These are phyloP conservation scores for Rhyacichthys aspro DNA, from an alignment of 2,797 vertebrate genomes.

Conservation along the genomic window DNA sequence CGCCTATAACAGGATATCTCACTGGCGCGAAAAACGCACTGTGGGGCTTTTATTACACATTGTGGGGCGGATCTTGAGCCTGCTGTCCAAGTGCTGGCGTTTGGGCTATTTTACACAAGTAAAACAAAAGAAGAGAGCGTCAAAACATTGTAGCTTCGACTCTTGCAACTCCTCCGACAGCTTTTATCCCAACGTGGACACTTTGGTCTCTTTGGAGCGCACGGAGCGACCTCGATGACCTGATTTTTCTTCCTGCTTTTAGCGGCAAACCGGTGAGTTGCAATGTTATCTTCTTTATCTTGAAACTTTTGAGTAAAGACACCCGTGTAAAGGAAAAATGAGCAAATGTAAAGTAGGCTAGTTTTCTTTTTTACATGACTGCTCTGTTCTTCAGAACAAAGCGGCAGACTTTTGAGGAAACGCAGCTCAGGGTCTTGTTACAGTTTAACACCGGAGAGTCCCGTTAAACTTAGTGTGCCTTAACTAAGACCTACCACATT, in stretches of 20 bases:
- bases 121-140: constrained; percentile 10
- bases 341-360: background rate
- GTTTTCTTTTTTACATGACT: constrained; percentile 14
- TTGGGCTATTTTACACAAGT: constrained; percentile 6
- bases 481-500: background rate
- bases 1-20: constrained; percentile 72
- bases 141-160: background rate
- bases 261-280: constrained; percentile 65
- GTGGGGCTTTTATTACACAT: constrained; percentile 56
- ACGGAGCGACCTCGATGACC: constrained; percentile 31
- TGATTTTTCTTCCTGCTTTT: constrained; percentile 24
- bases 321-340: background rate
- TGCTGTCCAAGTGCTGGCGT: constrained; percentile 18
- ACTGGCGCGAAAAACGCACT: constrained; percentile 81
- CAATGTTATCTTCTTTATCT: constrained; percentile 20
- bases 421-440: background rate
- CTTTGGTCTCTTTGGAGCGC: constrained; percentile 18
- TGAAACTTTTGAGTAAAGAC: constrained; percentile 44
- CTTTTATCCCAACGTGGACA: constrained; percentile 26
- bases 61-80: constrained; percentile 37
- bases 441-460: constrained; percentile 26
- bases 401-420: constrained; percentile 54
- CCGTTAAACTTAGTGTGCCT: background rate
- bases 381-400: constrained; percentile 53
- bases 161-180: background rate